A percentile compares a stretch with the other conserved stretches of the same genome.
Evolutionary conservation across 1,140 invertebrate genomes (phyloP).

Genomic region (Drosophila nikananu): DNA sequence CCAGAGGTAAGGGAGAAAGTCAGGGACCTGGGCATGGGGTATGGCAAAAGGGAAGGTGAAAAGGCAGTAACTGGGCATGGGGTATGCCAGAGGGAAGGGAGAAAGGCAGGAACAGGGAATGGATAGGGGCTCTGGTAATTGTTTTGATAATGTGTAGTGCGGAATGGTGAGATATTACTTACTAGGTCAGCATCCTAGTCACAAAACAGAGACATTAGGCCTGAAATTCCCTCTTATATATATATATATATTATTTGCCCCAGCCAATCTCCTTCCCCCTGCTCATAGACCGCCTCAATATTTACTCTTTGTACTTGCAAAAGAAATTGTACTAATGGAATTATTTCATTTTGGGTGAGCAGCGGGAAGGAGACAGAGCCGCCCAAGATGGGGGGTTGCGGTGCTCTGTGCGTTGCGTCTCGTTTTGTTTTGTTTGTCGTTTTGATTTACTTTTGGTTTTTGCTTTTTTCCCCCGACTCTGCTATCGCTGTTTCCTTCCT

Average conservation of each 20-base stretch:
- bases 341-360: constrained; percentile 75
- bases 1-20: neutral
- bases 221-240: neutral
- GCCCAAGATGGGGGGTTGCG: constrained; percentile 4
- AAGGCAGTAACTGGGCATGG: neutral
- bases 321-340: constrained; percentile 85
- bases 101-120: neutral
- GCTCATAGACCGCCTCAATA: constrained; percentile 61
- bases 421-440: constrained; percentile 79
- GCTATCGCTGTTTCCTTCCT: neutral
- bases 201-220: constrained; percentile 34
- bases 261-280: neutral
- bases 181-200: constrained; percentile 54
- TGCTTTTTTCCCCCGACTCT: constrained; percentile 5
- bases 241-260: constrained; percentile 1
- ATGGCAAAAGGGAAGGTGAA: neutral
- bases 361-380: constrained; percentile 10
- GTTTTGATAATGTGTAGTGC: constrained; percentile 3
- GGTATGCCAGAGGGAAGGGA: too few relatives aligned
- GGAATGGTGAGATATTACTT: constrained; percentile 8
- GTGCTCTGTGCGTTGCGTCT: constrained; percentile 47
- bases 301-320: constrained; percentile 85
- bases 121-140: constrained; percentile 4
- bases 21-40: neutral
- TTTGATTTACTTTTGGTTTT: constrained; percentile 77